Evolutionary conservation across 2,113 vertebrate genomes (phyloP).

Genomic region (Paracanthobrama guichenoti): DNA sequence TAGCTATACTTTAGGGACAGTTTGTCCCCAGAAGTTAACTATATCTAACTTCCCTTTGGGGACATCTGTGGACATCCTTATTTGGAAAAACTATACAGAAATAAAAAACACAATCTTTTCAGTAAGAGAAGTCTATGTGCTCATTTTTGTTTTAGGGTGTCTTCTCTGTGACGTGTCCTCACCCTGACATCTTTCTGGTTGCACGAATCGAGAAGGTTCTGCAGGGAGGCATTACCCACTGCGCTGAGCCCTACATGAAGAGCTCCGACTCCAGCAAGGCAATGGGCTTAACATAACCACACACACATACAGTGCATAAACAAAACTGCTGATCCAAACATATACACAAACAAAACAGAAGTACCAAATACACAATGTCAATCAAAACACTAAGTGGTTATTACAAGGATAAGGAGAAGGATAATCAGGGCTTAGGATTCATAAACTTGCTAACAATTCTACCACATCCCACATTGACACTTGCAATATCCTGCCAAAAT

Average conservation of each 20-base stretch:
- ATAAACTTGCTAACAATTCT: background rate
- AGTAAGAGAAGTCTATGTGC: background rate
- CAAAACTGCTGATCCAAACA: background rate
- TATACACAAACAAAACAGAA: slow-evolving; percentile 12
- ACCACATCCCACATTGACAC: slow-evolving; percentile 15
- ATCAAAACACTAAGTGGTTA: slow-evolving; percentile 22
- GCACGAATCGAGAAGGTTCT: slow-evolving; percentile 95
- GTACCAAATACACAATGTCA: background rate
- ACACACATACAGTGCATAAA: background rate
- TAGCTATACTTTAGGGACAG: background rate
- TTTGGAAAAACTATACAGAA: background rate
- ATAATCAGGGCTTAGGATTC: background rate
- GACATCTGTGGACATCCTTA: slow-evolving; percentile 2
- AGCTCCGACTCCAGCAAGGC: slow-evolving; percentile 96
- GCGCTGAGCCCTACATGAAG: slow-evolving; percentile 98
- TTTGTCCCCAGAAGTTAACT: no score
- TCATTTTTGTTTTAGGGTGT: slow-evolving; percentile 77
- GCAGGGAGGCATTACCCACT: slow-evolving; percentile 93
- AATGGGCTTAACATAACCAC: slow-evolving; percentile 33
- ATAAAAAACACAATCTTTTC: background rate
- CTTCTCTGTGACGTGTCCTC: slow-evolving; percentile 95
- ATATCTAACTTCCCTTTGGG: background rate
- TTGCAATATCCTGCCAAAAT: slow-evolving; percentile 1
- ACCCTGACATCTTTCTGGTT: slow-evolving; percentile 95
- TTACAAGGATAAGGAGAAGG: background rate